Percentiles rank a stretch among this genome's conserved stretches.
Evolutionary conservation across 2,113 vertebrate species (phyloP).

Genomic region (Heterotilapia buettikoferi): DNA sequence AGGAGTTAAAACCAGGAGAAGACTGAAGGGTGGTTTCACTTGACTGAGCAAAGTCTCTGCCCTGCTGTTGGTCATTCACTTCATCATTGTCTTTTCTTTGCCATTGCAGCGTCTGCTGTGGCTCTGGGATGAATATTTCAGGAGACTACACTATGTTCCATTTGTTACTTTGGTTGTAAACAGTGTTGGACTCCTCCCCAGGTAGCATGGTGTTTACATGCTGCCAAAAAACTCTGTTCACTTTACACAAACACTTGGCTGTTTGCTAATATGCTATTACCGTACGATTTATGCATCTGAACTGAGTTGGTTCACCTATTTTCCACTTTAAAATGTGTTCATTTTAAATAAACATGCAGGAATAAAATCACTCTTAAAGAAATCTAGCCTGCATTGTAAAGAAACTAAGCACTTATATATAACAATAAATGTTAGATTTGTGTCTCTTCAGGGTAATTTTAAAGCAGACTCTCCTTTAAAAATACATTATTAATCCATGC

Average conservation of each 20-base stretch:
- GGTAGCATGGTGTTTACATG: constrained; percentile 16
- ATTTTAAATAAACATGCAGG: background rate
- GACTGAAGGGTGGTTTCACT: constrained; percentile 15
- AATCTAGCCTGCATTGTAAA: background rate
- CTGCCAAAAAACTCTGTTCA: constrained; percentile 24
- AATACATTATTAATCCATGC: background rate
- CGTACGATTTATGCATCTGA: background rate
- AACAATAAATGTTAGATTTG: background rate
- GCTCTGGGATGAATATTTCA: constrained; percentile 48
- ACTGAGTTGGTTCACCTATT: background rate
- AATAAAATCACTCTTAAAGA: background rate
- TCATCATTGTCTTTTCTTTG: constrained; percentile 39
- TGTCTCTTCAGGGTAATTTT: background rate
- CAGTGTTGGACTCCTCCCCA: constrained; percentile 24
- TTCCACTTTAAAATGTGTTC: background rate
- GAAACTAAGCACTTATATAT: background rate
- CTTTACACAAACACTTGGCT: constrained; percentile 3
- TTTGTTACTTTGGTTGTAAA: constrained; percentile 38
- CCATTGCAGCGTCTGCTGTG: constrained; percentile 12
- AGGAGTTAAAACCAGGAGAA: background rate
- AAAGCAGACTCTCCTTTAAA: background rate
- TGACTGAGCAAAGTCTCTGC: constrained; percentile 8
- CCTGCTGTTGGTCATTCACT: constrained; percentile 22
- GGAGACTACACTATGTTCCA: constrained; percentile 15
- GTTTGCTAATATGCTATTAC: background rate